phyloP scores from a whole-genome alignment of 1,140 invertebrate genomes.

The Eulimnadia texana region DNA sequence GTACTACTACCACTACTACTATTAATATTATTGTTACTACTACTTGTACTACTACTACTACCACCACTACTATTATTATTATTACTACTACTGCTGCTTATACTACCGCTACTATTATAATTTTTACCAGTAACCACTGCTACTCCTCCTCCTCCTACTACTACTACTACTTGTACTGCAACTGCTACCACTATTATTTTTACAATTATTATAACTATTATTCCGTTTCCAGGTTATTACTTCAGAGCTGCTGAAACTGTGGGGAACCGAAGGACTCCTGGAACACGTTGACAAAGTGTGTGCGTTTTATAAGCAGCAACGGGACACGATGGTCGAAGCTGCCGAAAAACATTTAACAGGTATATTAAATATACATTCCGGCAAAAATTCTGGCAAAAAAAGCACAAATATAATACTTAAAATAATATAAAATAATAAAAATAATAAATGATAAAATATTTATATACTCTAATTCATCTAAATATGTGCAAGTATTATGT shows the following conservation, averaged over 20 bases:
- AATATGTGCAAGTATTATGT: not conserved
- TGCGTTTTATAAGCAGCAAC: constrained; percentile 44
- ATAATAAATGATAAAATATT: not conserved
- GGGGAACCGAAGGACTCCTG: constrained; percentile 43
- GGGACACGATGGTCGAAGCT: constrained; percentile 43
- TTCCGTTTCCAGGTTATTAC: constrained; percentile 39
- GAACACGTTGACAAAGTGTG: constrained; percentile 42
- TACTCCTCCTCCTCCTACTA: too few species aligned
- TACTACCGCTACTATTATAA: too few species aligned
- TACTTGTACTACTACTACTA: too few species aligned
- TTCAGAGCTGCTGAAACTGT: constrained; percentile 41
- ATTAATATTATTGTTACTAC: too few species aligned
- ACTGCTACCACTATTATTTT: too few species aligned
- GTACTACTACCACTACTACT: too few species aligned
- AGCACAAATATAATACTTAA: not conserved
- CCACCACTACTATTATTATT: too few species aligned
- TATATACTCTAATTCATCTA: not conserved
- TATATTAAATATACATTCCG: constrained; percentile 18
- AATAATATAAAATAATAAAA: not conserved
- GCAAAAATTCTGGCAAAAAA: not conserved
- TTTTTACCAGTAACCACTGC: too few species aligned
- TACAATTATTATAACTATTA: too few species aligned
- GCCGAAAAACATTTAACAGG: constrained; percentile 45
- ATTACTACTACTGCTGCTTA: too few species aligned
- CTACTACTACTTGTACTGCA: too few species aligned